Base-by-base conservation (phyloP, 2,113 vertebrate genomes). In the Corydoras sp. region DNA sequence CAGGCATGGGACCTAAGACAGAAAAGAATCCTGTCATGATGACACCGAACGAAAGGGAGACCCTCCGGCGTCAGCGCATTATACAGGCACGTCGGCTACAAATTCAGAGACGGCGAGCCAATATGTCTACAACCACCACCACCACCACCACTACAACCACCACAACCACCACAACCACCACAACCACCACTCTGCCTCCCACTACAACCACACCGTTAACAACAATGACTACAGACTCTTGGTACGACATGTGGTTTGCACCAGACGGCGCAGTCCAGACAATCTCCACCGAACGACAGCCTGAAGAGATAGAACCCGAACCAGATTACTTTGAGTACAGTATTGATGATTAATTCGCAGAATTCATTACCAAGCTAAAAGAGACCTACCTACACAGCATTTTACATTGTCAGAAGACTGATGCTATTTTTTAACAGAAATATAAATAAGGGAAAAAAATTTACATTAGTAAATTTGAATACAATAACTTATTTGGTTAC, bases 241-340 rank as follows among this genome's bases (percentile, higher is more conserved):
- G 88, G 88, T 87, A 81, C 11, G 85, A 90, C 79, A 78, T 81
- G 3, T 90, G 88, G 89, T 86, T 86, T 29, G 81, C 78, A 2
- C 72, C 73, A 70, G 83, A 88, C 59, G 75, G 69, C 74, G 76
- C 63, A 12, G 35, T 73, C 5, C 83, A 79, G 0, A 79, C 80
- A 70, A 83, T 81, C 73, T 83, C 86, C 3, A 82, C 82, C 3
- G 86, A 88, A 4, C 73, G 77, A 30, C 31, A 81, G 56, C 35
- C 58, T 43, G 82, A 84, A 2, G 78, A 88, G 66, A 74, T 77
- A 0, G 82, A 18, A 62, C 83, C 87, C n/a, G 90, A 87, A 1
- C 77, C 82, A 75, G 88, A 91, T 62, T 89, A 89, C 62, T 88
- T 90, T 72, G 82, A 89, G 63, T 84, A 74, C 60, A 84, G 65